A percentile compares a stretch with the other conserved stretches of the same genome.
phyloP scores from a whole-genome alignment of 1,140 invertebrate genomes.

The Tetragonula clypearis region DNA sequence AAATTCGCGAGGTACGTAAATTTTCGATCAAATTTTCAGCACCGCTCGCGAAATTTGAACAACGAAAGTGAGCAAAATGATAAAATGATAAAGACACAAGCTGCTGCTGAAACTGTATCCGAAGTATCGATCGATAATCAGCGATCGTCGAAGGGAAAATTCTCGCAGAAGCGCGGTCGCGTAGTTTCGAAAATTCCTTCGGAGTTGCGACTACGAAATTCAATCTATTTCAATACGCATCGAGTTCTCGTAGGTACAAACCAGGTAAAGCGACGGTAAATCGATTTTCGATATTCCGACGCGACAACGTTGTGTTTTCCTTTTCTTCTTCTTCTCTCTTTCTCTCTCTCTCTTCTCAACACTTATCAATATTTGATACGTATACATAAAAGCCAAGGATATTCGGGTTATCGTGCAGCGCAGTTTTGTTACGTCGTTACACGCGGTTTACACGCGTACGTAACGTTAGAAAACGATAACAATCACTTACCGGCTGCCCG shows the following conservation, averaged over 20 bases:
- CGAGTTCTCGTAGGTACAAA: neutral
- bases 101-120: too few species aligned
- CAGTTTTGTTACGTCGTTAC: neutral
- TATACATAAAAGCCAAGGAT: constrained; percentile 3
- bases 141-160: neutral
- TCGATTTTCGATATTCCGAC: constrained; percentile 25
- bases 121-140: neutral
- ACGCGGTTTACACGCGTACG: neutral
- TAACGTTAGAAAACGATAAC: neutral
- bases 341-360: neutral
- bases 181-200: neutral
- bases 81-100: neutral
- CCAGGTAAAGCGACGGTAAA: neutral
- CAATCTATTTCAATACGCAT: constrained; percentile 3
- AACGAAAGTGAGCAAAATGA: neutral
- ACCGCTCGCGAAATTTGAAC: neutral
- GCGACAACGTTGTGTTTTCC: neutral
- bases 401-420: constrained; percentile 16
- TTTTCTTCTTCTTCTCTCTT: too few species aligned
- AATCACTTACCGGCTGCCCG: neutral
- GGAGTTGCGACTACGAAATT: neutral
- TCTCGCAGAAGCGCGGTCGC: neutral
- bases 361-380: constrained; percentile 26
- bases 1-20: too few species aligned
- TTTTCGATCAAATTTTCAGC: too few species aligned